phyloP scores from a whole-genome alignment of 2,797 vertebrate species.

The Megaceryle alcyon region DNA sequence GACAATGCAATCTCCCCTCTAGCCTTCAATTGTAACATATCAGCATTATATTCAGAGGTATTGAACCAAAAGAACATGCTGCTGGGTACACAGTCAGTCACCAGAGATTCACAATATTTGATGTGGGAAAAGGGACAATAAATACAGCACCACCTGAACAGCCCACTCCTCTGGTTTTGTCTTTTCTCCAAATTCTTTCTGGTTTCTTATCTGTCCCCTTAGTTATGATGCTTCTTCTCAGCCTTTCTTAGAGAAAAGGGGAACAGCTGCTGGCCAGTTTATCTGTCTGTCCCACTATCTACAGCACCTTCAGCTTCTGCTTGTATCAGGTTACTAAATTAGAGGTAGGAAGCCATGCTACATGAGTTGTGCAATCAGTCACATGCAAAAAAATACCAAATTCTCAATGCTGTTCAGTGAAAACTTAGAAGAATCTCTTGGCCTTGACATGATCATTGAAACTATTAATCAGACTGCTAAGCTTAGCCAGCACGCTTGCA shows the following conservation, averaged over 20 bases:
- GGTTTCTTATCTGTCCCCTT: neutral
- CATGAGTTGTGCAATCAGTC: neutral
- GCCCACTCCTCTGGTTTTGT: neutral
- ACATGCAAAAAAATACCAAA: neutral
- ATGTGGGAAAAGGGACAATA: neutral
- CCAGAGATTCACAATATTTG: neutral
- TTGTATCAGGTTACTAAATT: neutral
- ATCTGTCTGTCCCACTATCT: neutral
- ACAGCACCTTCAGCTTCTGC: neutral
- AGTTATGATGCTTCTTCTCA: neutral
- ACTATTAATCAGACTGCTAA: conserved; percentile 44
- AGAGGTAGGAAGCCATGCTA: neutral
- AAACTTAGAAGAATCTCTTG: conserved; percentile 7
- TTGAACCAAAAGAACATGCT: neutral
- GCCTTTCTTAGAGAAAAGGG: neutral
- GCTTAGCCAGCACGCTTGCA: conserved; percentile 44
- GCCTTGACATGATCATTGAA: neutral
- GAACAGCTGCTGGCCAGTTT: neutral
- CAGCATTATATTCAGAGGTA: neutral
- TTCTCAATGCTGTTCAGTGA: neutral
- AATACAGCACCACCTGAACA: neutral
- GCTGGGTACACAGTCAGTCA: neutral
- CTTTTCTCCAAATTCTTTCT: neutral
- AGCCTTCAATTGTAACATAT: neutral
- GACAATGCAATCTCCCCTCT: neutral